Evolutionary conservation across 1,140 invertebrate species (phyloP).

Genomic region (Elysia chlorotica): DNA sequence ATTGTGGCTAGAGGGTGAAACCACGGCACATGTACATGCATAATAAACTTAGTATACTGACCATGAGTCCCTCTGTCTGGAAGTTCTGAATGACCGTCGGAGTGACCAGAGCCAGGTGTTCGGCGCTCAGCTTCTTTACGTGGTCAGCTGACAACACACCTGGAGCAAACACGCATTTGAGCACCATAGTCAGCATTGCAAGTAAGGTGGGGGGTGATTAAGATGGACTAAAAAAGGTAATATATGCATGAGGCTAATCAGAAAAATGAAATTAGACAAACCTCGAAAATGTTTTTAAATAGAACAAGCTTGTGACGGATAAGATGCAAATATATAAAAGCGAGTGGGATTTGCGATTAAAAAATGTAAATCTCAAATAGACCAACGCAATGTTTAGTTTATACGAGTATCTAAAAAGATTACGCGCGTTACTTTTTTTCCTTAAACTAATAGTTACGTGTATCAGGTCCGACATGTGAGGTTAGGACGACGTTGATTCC

Average conservation of each 20-base stretch:
- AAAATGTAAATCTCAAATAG: no score
- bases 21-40: neutral
- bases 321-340: no score
- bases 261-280: no score
- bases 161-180: neutral
- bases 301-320: no score
- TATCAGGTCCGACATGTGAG: no score
- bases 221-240: neutral
- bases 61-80: slow-evolving; percentile 6
- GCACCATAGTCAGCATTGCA: neutral
- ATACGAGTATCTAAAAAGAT: no score
- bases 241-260: neutral
- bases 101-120: slow-evolving; percentile 18
- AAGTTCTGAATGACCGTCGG: slow-evolving; percentile 18
- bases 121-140: slow-evolving; percentile 14
- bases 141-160: slow-evolving; percentile 16
- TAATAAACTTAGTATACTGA: slow-evolving; percentile 4
- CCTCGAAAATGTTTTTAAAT: no score
- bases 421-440: no score
- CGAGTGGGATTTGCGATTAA: no score
- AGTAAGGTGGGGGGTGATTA: neutral
- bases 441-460: no score
- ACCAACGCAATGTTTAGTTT: no score
- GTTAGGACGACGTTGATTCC: no score
- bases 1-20: neutral